Base-by-base conservation (phyloP, 2,888 invertebrate species). In the Tetranychus piercei region DNA sequence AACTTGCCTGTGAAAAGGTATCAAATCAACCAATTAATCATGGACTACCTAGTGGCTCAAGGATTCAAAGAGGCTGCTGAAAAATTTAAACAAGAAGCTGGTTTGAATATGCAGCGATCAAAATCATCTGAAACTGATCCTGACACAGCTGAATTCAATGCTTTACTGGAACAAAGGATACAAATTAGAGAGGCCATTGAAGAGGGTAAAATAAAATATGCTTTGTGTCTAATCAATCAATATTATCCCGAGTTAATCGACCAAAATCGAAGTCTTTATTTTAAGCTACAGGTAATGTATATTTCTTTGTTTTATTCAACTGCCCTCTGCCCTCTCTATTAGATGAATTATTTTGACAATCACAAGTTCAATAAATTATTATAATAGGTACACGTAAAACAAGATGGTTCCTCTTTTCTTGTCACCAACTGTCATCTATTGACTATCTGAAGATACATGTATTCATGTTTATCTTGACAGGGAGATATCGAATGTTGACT, bases 21-120 rank as follows among this genome's bases (percentile, higher is more conserved):
- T 69, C 92, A 93, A 80, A 94, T 97, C 91, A 96, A 97, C 83
- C 91, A 92, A 83, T 86, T 97, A 78, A 94, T 97, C 79, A 96
- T 97, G 95, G 95, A 97, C 84, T 97, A 97, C 84, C 87, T 97
- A 80, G 94, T 96, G 70, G 55, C 73, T 76, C 85, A 85, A 79
- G 85, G 85, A 1, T 85, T 84, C 79, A 84, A 96, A 83, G 97
- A 97, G 82, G 96, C 96, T 5, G 96, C 96, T 0, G 89, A 96
- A 80, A 95, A 94, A 82, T 96, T 97, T 82, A 90, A 94, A 82
- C 87, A 90, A 80, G 97, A 97, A 83, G 93, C 95, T 7, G 94
- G 95, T 0, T 34, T 55, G 66, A 73, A 71, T 45, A 55, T 55
- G 55, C 55, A 55, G 15, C 9, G 55, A 55, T 74, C 43, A n/a